Base-by-base conservation (phyloP, 2,888 invertebrate species). In the Meandrusa payeni region DNA sequence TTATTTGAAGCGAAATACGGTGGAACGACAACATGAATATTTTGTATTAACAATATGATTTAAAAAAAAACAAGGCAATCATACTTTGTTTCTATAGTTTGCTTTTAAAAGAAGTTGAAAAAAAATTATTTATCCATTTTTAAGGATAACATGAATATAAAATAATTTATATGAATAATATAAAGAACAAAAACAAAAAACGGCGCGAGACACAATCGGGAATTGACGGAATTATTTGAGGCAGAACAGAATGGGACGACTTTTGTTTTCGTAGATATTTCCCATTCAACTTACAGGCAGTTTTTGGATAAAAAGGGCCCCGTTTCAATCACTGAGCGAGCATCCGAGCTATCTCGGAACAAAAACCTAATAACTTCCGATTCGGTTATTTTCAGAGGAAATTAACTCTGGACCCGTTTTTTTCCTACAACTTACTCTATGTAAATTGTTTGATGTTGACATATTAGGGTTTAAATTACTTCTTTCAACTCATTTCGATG, bases 321-420 rank as follows among this genome's bases (percentile, higher is more conserved):
- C 9, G 10, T 38, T 38, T 29, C 38, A 40, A 31, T 40, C 39
- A 31, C 23, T n/a, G 31, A 31, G n/a, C 11, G 20, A 15, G 5
- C 27, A 23, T 29, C 17, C 31, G 6, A 39, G 22, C 9, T 12
- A 13, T 28, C 20, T 20, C 20, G 9, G 7, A 26, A 22, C 23
- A 13, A 12, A 29, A 37, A 39, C 9, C 22, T 29, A 23, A 29
- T 39, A 22, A 39, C 22, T 29, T 38, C 29, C 22, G 29, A 22
- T 9, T 7, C 23, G n/a, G 13, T 39, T 39, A 39, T 39, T 39
- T 29, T 29, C 38, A 5, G n/a, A 39, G 38, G 22, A 29, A 28
- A 39, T 39, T 39, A 39, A 22, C 6, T 22, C 15, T 1, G 7
- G 11, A 34, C 7, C 22, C 13, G 13, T 34, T 34, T 22, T 31